Evolutionary conservation across 2,113 vertebrate species (phyloP).

Genomic region (Megaceryle torquata): DNA sequence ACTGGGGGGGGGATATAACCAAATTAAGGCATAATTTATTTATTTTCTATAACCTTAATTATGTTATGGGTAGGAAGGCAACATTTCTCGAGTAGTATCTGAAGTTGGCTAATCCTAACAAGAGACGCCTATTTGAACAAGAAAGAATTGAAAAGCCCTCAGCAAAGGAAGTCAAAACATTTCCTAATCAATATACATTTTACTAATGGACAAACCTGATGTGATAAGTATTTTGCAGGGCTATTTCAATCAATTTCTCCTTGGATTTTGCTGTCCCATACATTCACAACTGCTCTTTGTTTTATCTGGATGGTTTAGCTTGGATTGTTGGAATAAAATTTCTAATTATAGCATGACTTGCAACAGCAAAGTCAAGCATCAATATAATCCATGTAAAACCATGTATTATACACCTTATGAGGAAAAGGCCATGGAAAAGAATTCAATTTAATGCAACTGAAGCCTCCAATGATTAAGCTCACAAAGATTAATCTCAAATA

Average conservation of each 20-base stretch:
- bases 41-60: neutral
- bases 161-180: neutral
- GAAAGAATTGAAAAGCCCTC: neutral
- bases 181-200: neutral
- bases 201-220: neutral
- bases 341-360: neutral
- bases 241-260: neutral
- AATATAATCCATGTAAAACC: neutral
- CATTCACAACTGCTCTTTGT: neutral
- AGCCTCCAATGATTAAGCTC: constrained; percentile 12
- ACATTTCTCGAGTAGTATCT: neutral
- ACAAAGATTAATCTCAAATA: constrained; percentile 30
- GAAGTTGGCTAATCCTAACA: neutral
- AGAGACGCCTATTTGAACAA: neutral
- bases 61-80: neutral
- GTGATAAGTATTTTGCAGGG: neutral
- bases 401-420: neutral
- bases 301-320: neutral
- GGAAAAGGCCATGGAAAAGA: neutral
- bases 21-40: neutral
- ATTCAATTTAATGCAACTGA: constrained; percentile 5
- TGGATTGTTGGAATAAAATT: neutral
- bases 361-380: neutral
- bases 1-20: neutral
- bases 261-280: neutral